A percentile compares a stretch with the other conserved stretches of the same genome.
Evolutionary conservation across 2,797 vertebrate genomes (phyloP).

Genomic region (Chelmon rostratus): DNA sequence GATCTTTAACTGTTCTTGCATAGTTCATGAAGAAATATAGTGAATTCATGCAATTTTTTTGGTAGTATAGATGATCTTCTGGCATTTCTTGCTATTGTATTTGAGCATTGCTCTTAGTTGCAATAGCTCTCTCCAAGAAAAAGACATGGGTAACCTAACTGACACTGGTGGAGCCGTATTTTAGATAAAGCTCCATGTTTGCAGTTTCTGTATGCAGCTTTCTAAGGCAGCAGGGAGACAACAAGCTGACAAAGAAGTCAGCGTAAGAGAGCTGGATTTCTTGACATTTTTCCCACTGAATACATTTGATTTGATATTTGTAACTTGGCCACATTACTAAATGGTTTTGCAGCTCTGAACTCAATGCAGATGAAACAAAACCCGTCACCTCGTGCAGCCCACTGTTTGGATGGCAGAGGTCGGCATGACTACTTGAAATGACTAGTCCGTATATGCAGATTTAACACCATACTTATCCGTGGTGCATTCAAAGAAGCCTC

Average conservation of each 20-base stretch:
- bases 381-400: neutral
- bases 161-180: neutral
- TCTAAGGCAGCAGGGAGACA: neutral
- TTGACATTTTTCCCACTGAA: neutral
- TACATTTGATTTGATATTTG: conserved; percentile 17
- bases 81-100: neutral
- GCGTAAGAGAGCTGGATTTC: neutral
- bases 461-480: neutral
- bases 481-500: conserved; percentile 14
- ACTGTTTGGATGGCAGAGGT: neutral
- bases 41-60: neutral
- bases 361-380: neutral
- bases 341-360: conserved; percentile 8
- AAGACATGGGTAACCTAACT: neutral
- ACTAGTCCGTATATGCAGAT: neutral
- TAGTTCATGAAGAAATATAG: neutral
- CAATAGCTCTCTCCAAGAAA: neutral
- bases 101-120: neutral
- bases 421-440: neutral
- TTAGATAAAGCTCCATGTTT: neutral
- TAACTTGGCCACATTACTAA: neutral
- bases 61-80: neutral
- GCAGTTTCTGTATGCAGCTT: neutral
- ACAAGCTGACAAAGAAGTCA: neutral
- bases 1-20: neutral